Evolutionary conservation across 92 coral and sea anemone species (phyloP).

Genomic region (Scolanthus callimorphus): DNA sequence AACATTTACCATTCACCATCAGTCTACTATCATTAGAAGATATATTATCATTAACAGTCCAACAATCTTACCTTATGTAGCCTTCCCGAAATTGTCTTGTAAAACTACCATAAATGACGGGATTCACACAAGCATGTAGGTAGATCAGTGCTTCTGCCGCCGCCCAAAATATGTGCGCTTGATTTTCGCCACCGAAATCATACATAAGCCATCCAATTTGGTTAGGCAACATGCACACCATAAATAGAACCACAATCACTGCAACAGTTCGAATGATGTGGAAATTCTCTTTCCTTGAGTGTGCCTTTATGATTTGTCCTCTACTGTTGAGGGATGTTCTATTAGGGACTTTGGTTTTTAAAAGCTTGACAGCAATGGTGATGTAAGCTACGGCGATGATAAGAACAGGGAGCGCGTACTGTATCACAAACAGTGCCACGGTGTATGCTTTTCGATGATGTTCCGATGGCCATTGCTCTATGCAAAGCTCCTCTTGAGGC

Average conservation of each 20-base stretch:
- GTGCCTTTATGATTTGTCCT: constrained; percentile 57
- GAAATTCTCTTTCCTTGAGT: constrained; percentile 53
- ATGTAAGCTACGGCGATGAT: constrained; percentile 71
- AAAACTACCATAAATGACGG: constrained; percentile 77
- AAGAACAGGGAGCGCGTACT: constrained; percentile 73
- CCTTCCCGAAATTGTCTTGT: constrained; percentile 85
- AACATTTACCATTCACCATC: no score
- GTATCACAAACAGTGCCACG: constrained; percentile 65
- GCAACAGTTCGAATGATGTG: constrained; percentile 84
- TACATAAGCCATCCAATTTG: constrained; percentile 88
- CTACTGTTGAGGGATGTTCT: constrained; percentile 59
- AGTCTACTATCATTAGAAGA: no score
- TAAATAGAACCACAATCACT: constrained; percentile 69
- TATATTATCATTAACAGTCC: not conserved
- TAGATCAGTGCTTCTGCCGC: constrained; percentile 75
- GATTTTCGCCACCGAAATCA: constrained; percentile 76
- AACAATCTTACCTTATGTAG: constrained; percentile 25
- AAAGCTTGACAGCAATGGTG: constrained; percentile 51
- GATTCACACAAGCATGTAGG: constrained; percentile 82
- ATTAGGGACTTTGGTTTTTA: constrained; percentile 45
- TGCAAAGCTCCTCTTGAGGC: constrained; percentile 37
- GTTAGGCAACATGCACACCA: constrained; percentile 83
- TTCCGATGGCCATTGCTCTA: constrained; percentile 65
- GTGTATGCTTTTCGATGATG: constrained; percentile 62
- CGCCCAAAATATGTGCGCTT: constrained; percentile 73